These are phyloP conservation scores for Aphelenchoides besseyi DNA, from an alignment of 1,140 invertebrate genomes.

Conservation along the genomic window DNA sequence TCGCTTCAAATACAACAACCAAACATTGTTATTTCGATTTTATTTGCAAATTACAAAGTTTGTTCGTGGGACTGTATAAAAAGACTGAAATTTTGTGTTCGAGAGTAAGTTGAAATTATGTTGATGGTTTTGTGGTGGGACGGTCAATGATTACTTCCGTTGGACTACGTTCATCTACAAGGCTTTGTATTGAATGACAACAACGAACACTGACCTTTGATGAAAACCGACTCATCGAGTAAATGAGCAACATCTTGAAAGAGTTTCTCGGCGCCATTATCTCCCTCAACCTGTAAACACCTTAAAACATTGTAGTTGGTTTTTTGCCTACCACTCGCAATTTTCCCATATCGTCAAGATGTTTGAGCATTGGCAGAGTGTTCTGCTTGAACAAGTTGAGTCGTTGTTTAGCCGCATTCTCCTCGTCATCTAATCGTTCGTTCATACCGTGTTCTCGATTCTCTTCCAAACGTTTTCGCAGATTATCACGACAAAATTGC, in stretches of 20 bases:
- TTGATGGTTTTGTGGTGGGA: not conserved
- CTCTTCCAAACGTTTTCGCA: slow-evolving; percentile 36
- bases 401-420: slow-evolving; percentile 43
- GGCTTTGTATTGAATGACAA: too few relatives aligned
- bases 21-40: not conserved
- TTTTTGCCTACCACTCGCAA: slow-evolving; percentile 54
- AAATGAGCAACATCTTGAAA: slow-evolving; percentile 52
- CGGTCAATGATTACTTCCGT: slow-evolving; percentile 2
- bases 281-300: slow-evolving; percentile 52
- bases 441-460: slow-evolving; percentile 27
- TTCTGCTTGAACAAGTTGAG: slow-evolving; percentile 56
- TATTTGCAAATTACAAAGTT: not conserved
- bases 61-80: not conserved
- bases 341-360: slow-evolving; percentile 57
- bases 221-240: slow-evolving; percentile 55
- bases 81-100: too few relatives aligned
- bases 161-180: not conserved
- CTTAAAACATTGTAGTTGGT: slow-evolving; percentile 23
- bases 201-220: too few relatives aligned
- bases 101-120: not conserved
- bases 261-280: slow-evolving; percentile 47
- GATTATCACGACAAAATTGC: slow-evolving; percentile 53
- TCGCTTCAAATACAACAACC: too few relatives aligned
- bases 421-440: slow-evolving; percentile 50
- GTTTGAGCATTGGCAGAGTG: slow-evolving; percentile 60